Percentiles rank a stretch among this genome's conserved stretches.
Evolutionary conservation across 1,140 invertebrate genomes (phyloP).

Genomic region (Scaptomyza graminum): DNA sequence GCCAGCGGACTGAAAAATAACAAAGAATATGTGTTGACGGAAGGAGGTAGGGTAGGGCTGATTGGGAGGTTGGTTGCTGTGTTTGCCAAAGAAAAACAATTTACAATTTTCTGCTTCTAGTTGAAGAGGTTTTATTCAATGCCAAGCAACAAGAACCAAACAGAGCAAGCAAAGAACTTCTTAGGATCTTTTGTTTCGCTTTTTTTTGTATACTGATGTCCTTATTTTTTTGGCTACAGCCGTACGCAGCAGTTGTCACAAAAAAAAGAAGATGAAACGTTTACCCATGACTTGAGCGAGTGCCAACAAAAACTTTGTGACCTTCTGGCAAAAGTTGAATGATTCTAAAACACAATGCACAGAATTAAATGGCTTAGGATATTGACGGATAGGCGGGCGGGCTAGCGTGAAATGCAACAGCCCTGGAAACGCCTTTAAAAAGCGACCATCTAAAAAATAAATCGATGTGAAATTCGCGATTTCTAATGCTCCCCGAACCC

Average conservation of each 20-base stretch:
- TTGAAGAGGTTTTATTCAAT: conserved; percentile 76
- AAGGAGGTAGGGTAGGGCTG: not conserved
- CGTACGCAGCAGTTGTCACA: conserved; percentile 58
- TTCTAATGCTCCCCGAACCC: no score
- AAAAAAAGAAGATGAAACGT: conserved; percentile 31
- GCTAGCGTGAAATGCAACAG: not conserved
- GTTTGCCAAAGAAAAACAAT: conserved; percentile 73
- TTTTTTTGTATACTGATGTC: conserved; percentile 25
- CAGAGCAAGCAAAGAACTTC: conserved; percentile 40
- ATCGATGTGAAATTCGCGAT: conserved; percentile 19
- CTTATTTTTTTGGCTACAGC: conserved; percentile 13
- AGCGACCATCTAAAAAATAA: conserved; percentile 44
- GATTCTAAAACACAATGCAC: conserved; percentile 42
- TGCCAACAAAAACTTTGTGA: conserved; percentile 59
- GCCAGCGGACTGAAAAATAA: conserved; percentile 61
- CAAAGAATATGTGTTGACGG: conserved; percentile 19
- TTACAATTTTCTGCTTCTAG: conserved; percentile 80
- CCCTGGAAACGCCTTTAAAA: conserved; percentile 43
- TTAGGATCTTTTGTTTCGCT: conserved; percentile 50
- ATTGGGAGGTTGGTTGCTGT: conserved; percentile 10
- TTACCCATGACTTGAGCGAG: conserved; percentile 67
- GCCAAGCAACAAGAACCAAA: conserved; percentile 44
- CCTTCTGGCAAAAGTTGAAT: conserved; percentile 53
- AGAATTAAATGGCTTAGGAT: conserved; percentile 76
- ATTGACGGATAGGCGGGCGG: conserved; percentile 53